Base-by-base conservation (phyloP, 2,797 vertebrate species). In the Rhyacichthys aspro region DNA sequence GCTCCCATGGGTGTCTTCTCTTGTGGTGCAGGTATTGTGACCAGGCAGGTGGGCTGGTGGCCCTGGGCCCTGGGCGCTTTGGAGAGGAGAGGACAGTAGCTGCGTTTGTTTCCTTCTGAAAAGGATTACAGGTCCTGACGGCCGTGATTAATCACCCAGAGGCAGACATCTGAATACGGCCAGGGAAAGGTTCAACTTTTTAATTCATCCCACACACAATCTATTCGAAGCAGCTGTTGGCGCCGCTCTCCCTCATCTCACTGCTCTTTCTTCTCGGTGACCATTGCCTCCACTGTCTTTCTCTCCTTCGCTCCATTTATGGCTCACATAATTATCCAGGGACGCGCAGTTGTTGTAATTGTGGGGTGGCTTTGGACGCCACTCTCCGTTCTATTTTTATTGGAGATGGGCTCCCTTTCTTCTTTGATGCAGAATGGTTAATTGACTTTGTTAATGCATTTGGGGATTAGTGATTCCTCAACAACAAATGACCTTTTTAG, bases 121-220 rank as follows among this genome's bases (percentile, higher is more conserved):
- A 94, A 83, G 94, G 93, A 95, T 95, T 95, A 95, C 91, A 91
- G 93, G 93, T 94, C 94, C 93, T 97, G 96, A 96, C 95, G 94
- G 91, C 91, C 92, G 84, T 96, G 96, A 97, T 98, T 96, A 97
- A 97, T 98, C 94, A 94, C 95, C 87, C 37, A 72, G 86, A 91
- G 92, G 93, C 94, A 95, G 94, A 95, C 93, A 89, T 94, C 92
- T 95, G 95, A 95, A 92, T 93, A 91, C 91, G 90, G 89, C 92
- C 88, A 84, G 43, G 92, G 92, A 95, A 95, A 91, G 93, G 92
- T 89, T 94, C 94, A 92, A 92, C 92, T 93, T 92, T 49, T 49
- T 89, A 94, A 94, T 89, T 72, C 93, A 95, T 92, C 92, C 94
- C 68, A 76, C 76, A 79, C 72, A 83, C 92, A 93, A 93, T 94